Conservation (phyloP, 2,797 vertebrate genomes). For the Leucoraja ocellata region DNA sequence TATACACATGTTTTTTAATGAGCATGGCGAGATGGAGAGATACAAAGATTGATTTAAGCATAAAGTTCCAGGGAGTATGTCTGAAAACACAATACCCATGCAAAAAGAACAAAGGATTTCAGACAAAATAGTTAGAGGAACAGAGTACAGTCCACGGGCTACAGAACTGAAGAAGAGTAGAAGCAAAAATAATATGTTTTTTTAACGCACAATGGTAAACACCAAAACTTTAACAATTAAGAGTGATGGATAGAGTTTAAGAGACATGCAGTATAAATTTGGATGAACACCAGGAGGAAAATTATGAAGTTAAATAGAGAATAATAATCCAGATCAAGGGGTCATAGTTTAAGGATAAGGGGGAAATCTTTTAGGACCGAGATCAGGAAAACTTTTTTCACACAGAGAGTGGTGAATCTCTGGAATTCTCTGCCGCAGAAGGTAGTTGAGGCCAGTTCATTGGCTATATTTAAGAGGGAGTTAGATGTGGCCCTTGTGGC, state of each 20-base stretch:
- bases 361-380: no score
- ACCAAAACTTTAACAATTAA: background rate
- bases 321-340: background rate
- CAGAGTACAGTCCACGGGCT: background rate
- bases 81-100: background rate
- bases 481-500: no score
- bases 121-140: background rate
- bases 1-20: background rate
- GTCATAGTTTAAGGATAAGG: no score
- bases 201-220: background rate
- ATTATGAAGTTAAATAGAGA: background rate
- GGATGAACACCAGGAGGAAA: background rate
- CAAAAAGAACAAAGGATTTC: background rate
- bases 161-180: background rate
- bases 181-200: no score
- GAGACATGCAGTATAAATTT: background rate
- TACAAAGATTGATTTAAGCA: no score
- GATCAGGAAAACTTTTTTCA: no score
- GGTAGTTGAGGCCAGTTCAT: no score
- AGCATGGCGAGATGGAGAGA: background rate
- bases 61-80: background rate
- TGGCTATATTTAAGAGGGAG: no score
- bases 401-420: no score
- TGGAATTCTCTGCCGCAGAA: no score
- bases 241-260: background rate